Percentiles rank a stretch among this genome's conserved stretches.
Evolutionary conservation across 2,797 vertebrate species (phyloP).

Genomic region (Cryptoblepharus egeriae): DNA sequence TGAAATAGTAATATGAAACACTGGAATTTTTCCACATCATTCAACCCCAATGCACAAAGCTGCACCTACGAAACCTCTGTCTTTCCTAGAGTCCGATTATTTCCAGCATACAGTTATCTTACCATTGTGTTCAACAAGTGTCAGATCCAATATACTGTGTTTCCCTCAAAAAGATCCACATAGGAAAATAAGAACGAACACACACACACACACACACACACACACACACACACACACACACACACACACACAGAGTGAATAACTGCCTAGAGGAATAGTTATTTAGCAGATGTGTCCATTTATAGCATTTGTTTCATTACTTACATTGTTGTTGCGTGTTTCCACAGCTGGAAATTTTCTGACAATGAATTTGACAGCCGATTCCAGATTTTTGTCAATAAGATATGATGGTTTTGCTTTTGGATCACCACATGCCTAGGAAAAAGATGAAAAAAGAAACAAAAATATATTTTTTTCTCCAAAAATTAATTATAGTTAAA

Average conservation of each 20-base stretch:
- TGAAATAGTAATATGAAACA: background rate
- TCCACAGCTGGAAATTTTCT: constrained; percentile 98
- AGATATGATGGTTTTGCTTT: constrained; percentile 99
- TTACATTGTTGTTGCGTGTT: constrained; percentile 98
- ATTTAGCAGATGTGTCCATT: background rate
- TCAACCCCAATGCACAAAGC: background rate
- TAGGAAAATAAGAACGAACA: too few relatives aligned
- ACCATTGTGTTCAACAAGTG: background rate
- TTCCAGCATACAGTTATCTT: background rate
- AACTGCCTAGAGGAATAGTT: background rate
- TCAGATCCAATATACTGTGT: background rate
- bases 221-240: too few relatives aligned
- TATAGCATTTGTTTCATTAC: constrained; percentile 61
- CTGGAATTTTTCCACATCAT: background rate
- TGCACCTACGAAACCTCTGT: background rate
- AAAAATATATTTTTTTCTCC: constrained; percentile 48
- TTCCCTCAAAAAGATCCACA: background rate
- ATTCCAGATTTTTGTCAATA: constrained; percentile 98
- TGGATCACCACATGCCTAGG: constrained; percentile 96
- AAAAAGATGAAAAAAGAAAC: constrained; percentile 69
- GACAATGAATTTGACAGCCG: constrained; percentile 99
- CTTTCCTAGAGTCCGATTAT: background rate
- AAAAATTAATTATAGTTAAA: constrained; percentile 63
- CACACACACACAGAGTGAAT: too few relatives aligned
- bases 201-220: too few relatives aligned